Conservation (phyloP, 1,140 invertebrate genomes). For the Saccostrea glomerata region DNA sequence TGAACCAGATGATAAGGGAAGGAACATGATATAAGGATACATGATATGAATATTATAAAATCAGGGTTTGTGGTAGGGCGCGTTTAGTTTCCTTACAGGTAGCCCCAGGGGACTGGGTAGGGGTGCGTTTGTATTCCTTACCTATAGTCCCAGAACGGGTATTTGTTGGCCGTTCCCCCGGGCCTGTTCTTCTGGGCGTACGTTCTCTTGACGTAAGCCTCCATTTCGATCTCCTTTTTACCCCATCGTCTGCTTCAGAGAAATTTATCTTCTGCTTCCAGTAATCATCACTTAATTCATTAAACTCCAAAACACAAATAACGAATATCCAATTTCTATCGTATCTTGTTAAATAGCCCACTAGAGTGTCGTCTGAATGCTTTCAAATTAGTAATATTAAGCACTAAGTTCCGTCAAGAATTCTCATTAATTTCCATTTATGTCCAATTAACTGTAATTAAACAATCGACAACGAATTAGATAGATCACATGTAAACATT, state of each 20-base stretch:
- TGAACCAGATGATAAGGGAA: no score
- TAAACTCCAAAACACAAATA: not conserved
- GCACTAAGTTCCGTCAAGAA: not conserved
- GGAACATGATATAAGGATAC: no score
- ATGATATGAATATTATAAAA: no score
- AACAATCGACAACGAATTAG: not conserved
- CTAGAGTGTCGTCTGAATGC: not conserved
- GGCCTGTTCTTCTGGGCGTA: constrained; percentile 19
- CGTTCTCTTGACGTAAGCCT: constrained; percentile 36
- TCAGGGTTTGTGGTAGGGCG: not conserved
- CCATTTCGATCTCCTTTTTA: not conserved
- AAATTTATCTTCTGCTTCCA: not conserved
- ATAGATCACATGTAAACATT: constrained; percentile 5
- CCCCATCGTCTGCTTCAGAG: constrained; percentile 2
- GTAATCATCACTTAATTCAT: not conserved
- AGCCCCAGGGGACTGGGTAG: not conserved
- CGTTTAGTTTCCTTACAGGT: not conserved
- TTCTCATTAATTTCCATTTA: constrained; percentile 10
- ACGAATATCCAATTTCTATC: not conserved
- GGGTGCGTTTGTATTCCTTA: not conserved
- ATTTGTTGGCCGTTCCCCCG: not conserved
- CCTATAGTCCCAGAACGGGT: constrained; percentile 43
- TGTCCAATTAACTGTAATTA: constrained; percentile 28
- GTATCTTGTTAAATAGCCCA: not conserved
- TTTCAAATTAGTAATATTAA: not conserved